Percentiles rank a stretch among this genome's conserved stretches.
Conservation (phyloP, 2,113 vertebrate species). For the Diphyllodes magnificus region DNA sequence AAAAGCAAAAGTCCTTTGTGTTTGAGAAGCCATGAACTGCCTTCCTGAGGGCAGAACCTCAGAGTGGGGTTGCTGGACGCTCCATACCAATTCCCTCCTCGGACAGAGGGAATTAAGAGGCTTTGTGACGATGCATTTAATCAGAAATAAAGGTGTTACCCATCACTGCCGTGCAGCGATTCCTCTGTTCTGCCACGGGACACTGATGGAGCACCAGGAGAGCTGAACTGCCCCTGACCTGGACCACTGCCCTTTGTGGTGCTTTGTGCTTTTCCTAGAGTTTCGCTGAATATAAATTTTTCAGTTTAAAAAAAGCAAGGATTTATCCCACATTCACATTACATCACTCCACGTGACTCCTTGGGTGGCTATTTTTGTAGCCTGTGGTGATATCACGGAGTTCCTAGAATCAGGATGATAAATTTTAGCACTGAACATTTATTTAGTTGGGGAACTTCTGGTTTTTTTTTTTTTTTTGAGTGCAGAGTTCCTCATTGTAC, state of each 20-base stretch:
- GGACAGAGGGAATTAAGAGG: neutral
- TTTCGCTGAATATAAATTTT: neutral
- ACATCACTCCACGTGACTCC: slow-evolving; percentile 36
- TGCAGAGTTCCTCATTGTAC: slow-evolving; percentile 8
- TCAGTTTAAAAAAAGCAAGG: slow-evolving; percentile 10
- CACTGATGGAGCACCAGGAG: neutral
- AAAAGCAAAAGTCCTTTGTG: neutral
- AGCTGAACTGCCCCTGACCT: neutral
- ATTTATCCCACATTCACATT: neutral
- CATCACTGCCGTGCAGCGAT: neutral
- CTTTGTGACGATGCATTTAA: neutral
- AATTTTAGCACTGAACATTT: neutral
- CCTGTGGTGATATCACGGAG: neutral
- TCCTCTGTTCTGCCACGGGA: neutral
- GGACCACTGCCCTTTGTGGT: neutral
- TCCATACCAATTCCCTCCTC: neutral
- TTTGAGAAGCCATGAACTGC: neutral
- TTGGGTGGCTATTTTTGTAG: slow-evolving; percentile 28
- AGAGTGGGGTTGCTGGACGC: neutral
- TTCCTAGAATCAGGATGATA: slow-evolving; percentile 53
- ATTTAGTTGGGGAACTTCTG: neutral
- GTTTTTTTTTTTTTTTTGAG: neutral
- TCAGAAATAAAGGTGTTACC: neutral
- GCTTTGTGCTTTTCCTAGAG: neutral
- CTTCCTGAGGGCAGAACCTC: neutral